A percentile compares a stretch with the other conserved stretches of the same genome.
Conservation (phyloP, 30 jellyfish, hydroid and myxozoan genomes). For the Nemopilema nomurai region DNA sequence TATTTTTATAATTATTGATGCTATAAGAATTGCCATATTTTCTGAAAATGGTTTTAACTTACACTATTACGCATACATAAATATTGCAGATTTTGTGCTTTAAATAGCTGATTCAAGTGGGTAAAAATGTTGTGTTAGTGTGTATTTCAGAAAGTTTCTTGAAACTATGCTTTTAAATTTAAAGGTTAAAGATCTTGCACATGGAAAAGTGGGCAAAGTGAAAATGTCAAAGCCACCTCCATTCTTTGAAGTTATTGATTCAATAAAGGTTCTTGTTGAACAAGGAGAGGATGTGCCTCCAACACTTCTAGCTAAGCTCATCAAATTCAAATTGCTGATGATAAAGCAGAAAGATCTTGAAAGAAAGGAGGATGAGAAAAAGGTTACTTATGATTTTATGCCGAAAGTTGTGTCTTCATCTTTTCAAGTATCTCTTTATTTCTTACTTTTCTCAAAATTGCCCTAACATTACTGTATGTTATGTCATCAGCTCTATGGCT, state of each 20-base stretch:
- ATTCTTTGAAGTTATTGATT: conserved; percentile 81
- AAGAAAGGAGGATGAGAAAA: conserved; percentile 75
- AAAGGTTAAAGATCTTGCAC: conserved; percentile 85
- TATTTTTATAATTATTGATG: too few relatives aligned
- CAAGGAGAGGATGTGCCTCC: conserved; percentile 78
- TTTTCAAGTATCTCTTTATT: too few relatives aligned
- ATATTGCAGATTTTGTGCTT: too few relatives aligned
- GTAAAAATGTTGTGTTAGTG: neutral
- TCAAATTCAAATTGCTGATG: conserved; percentile 79
- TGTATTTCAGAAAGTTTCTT: neutral
- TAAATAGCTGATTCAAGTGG: too few relatives aligned
- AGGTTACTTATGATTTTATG: too few relatives aligned
- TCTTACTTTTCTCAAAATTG: too few relatives aligned
- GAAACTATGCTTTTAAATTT: neutral
- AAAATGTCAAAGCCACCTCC: conserved; percentile 75
- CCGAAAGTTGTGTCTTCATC: too few relatives aligned
- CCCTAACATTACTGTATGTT: too few relatives aligned
- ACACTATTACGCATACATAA: too few relatives aligned
- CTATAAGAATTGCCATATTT: too few relatives aligned
- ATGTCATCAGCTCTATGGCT: too few relatives aligned
- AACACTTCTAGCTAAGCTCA: conserved; percentile 58
- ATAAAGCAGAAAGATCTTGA: conserved; percentile 83
- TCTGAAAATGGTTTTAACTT: too few relatives aligned
- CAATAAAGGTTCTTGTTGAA: conserved; percentile 62
- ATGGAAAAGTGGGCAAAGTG: conserved; percentile 73